Evolutionary conservation across 2,888 invertebrate species (phyloP).

Genomic region (Camptogramma bilineatum): DNA sequence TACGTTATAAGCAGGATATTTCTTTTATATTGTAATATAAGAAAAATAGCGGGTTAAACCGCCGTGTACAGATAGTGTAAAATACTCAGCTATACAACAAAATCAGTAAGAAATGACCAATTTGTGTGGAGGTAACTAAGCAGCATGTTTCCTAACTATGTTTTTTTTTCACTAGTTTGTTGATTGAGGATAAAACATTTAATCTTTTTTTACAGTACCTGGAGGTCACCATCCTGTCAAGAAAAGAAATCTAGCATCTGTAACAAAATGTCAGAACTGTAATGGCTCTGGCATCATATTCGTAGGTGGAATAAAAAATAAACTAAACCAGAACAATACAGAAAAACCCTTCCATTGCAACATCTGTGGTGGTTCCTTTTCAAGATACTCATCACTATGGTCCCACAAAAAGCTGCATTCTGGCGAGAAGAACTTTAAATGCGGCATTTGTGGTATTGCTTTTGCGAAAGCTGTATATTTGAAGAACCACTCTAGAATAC

Average conservation of each 20-base stretch:
- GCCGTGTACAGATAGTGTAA: too few relatives aligned
- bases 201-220: conserved; percentile 60
- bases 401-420: conserved; percentile 95
- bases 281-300: conserved; percentile 95
- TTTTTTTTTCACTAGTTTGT: too few relatives aligned
- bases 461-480: conserved; percentile 96
- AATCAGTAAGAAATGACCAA: too few relatives aligned
- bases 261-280: conserved; percentile 95
- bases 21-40: too few relatives aligned
- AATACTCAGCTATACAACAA: too few relatives aligned
- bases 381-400: conserved; percentile 94
- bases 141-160: neutral
- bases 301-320: conserved; percentile 88
- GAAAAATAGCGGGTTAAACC: too few relatives aligned
- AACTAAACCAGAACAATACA: conserved; percentile 84
- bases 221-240: conserved; percentile 92
- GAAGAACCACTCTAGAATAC: conserved; percentile 94
- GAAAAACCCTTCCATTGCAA: conserved; percentile 96
- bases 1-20: too few relatives aligned
- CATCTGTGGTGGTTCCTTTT: conserved; percentile 93
- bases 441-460: conserved; percentile 94
- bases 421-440: conserved; percentile 93
- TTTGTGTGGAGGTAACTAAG: neutral
- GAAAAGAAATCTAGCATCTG: conserved; percentile 92
- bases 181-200: neutral